A percentile compares a stretch with the other conserved stretches of the same genome.
Conservation (phyloP, 2,113 vertebrate genomes). For the Ramphastos sulfuratus region DNA sequence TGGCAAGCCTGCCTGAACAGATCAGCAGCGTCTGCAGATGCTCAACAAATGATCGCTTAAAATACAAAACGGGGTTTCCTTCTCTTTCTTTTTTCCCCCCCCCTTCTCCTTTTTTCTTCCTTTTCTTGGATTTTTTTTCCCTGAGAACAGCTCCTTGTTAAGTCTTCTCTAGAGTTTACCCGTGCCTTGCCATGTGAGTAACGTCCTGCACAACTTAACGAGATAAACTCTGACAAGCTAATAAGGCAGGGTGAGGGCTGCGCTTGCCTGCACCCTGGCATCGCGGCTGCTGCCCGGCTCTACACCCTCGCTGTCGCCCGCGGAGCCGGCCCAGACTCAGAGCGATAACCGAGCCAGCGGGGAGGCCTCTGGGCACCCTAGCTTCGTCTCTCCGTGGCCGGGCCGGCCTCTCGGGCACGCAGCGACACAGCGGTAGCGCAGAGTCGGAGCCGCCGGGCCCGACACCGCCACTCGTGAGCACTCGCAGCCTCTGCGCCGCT, state of each 20-base stretch:
- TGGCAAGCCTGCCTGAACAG: neutral
- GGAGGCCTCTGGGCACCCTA: neutral
- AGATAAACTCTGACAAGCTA: constrained; percentile 29
- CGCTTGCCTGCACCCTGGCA: neutral
- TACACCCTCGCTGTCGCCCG: neutral
- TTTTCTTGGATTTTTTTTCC: neutral
- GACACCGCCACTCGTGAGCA: neutral
- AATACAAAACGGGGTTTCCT: neutral
- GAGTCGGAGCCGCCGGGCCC: neutral
- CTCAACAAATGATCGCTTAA: constrained; percentile 29
- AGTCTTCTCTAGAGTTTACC: constrained; percentile 76
- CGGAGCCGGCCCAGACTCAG: neutral
- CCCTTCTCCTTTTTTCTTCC: neutral
- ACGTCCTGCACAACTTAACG: constrained; percentile 55
- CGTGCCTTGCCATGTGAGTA: constrained; percentile 59
- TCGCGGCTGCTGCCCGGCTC: neutral
- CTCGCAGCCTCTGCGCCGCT: neutral
- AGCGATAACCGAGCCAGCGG: neutral
- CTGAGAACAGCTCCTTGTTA: constrained; percentile 65
- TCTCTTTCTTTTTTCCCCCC: neutral
- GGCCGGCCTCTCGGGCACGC: neutral
- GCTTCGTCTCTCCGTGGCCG: neutral
- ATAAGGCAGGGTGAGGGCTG: neutral
- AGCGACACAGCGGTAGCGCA: neutral
- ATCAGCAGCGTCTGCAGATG: neutral